These are phyloP conservation scores for Diachrysia chrysitis DNA, from an alignment of 2,888 invertebrate species.

Conservation along the genomic window DNA sequence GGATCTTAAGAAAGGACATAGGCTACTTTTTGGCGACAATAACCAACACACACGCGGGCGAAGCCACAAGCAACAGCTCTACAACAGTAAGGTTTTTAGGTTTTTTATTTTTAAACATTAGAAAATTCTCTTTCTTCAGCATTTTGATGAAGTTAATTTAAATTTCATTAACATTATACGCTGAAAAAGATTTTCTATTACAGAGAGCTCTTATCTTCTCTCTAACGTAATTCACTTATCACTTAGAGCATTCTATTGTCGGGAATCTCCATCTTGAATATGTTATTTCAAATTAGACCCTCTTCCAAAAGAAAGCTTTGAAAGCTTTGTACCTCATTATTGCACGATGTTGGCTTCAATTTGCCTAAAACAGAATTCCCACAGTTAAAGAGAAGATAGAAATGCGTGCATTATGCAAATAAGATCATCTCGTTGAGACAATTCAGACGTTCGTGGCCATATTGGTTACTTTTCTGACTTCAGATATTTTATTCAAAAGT, in stretches of 20 bases:
- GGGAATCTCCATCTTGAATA: slow-evolving; percentile 30
- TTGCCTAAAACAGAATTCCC: slow-evolving; percentile 50
- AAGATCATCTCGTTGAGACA: slow-evolving; percentile 52
- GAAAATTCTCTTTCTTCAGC: neutral
- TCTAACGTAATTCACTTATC: slow-evolving; percentile 31
- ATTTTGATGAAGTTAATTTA: neutral
- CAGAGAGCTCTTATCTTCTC: slow-evolving; percentile 5
- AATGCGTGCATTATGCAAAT: slow-evolving; percentile 66
- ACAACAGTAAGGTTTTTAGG: too few relatives aligned
- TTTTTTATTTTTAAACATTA: neutral
- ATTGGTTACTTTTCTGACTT: slow-evolving; percentile 33
- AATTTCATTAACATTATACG: slow-evolving; percentile 4
- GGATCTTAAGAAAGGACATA: too few relatives aligned
- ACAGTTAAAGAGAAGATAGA: slow-evolving; percentile 49
- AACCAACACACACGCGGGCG: too few relatives aligned
- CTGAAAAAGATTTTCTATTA: slow-evolving; percentile 3
- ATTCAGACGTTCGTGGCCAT: slow-evolving; percentile 32
- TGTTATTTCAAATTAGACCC: slow-evolving; percentile 50
- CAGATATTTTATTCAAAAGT: slow-evolving; percentile 21
- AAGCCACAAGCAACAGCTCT: too few relatives aligned
- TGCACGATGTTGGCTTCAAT: slow-evolving; percentile 46
- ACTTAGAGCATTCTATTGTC: slow-evolving; percentile 31
- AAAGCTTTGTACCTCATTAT: slow-evolving; percentile 57
- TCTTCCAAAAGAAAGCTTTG: slow-evolving; percentile 41
- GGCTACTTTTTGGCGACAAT: too few relatives aligned